Evolutionary conservation across 2,888 invertebrate genomes (phyloP), one percentile per base, ranked within the genome.

Genomic region (Acleris literana): DNA sequence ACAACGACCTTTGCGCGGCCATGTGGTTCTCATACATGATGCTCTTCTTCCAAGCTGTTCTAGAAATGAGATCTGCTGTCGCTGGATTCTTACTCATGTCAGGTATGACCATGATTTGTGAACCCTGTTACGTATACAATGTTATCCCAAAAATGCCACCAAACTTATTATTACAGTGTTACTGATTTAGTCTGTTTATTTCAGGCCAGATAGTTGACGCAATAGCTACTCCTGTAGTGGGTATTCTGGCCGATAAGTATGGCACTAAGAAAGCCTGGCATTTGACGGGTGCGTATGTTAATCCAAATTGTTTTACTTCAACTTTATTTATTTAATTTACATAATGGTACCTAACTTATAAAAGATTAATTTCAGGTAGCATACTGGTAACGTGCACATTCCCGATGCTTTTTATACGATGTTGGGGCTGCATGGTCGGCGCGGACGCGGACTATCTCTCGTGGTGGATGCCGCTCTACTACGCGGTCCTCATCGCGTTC

Each of bases 11-110:
- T n/a, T 97, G 97, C 81, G 97, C 98, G 0, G 96, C 97, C 9
- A 96, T 99, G 95, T 99, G 98, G 98, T 99, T 99, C 88, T 97
- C 97, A 0, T 99, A 98, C 86, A 94, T 97, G 74, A 94, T 99
- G 81, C 94, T 98, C 68, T 99, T 96, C 90, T 95, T 97, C 70
- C 94, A 94, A 88, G 94, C 94, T 16, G 93, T 94, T 22, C 81
- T 94, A 54, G 83, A 91, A 70, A 93, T 95, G 88, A 88, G 91
- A 69, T 90, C 94, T 16, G 92, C 87, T 17, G 90, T 93, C 16
- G 94, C 94, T 59, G 95, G 95, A 16, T 88, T 94, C 17, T 92
- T 97, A 76, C 91, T 98, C 71, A 93, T 98, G 71, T 93, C 97
- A 77, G 94, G 94, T 93, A 86, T 76, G 68, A 73, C 22, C 17